Evolutionary conservation across 2,113 vertebrate species (phyloP).

Genomic region (Brachirus orientalis): DNA sequence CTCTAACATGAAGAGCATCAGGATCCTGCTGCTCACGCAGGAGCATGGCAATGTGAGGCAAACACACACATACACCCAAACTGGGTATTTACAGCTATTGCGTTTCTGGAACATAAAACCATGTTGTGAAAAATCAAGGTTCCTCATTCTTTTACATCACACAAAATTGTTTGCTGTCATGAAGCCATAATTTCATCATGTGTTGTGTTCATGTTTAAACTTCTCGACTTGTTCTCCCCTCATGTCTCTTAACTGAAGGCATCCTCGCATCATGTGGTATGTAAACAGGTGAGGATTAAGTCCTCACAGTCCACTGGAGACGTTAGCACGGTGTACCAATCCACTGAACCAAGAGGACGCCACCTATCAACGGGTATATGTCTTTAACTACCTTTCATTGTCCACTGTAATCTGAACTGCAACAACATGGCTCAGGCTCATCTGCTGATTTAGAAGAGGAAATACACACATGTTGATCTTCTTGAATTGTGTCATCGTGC

Average conservation of each 20-base stretch:
- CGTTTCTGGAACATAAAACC: conserved; percentile 34
- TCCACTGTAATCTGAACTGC: background rate
- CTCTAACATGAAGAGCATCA: conserved; percentile 96
- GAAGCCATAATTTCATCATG: background rate
- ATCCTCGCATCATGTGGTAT: conserved; percentile 83
- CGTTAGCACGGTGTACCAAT: conserved; percentile 87
- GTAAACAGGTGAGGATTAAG: conserved; percentile 96
- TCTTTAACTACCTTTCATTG: background rate
- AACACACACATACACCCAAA: conserved; percentile 8
- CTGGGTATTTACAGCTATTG: conserved; percentile 13
- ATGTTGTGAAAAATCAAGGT: conserved; percentile 38
- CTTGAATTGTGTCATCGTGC: background rate
- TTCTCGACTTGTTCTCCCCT: background rate
- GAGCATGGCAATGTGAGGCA: conserved; percentile 90
- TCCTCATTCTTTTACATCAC: conserved; percentile 37
- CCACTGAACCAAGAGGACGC: conserved; percentile 90
- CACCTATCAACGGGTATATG: conserved; percentile 88
- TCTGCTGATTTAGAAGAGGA: background rate
- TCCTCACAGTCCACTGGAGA: conserved; percentile 94
- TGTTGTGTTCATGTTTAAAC: conserved; percentile 8
- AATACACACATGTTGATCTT: background rate
- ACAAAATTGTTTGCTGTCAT: background rate
- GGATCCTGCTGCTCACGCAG: conserved; percentile 89
- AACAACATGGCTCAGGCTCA: background rate
- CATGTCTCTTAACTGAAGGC: conserved; percentile 56